Conservation (phyloP, 2,797 vertebrate species). For the Botia kubotai region DNA sequence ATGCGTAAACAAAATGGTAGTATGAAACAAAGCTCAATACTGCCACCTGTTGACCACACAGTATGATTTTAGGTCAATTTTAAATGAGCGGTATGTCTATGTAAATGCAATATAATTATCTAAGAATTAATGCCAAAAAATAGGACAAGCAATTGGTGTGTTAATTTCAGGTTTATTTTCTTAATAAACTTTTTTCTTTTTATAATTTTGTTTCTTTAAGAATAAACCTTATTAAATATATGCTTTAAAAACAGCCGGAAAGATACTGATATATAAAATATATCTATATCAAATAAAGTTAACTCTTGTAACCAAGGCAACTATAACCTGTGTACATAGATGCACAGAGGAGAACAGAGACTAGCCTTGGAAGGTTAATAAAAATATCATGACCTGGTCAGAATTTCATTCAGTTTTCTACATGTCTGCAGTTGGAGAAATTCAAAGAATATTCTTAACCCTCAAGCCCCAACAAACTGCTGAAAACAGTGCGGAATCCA, state of each 20-base stretch:
- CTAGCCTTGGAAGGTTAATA: not conserved
- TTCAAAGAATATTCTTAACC: not conserved
- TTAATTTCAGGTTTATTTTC: no score
- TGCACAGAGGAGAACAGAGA: not conserved
- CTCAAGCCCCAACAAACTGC: not conserved
- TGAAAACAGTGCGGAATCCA: not conserved
- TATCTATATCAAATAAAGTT: no score
- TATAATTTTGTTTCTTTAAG: no score
- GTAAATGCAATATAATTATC: no score
- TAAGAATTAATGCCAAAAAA: no score
- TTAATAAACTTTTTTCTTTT: no score
- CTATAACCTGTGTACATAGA: not conserved
- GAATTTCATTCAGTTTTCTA: not conserved
- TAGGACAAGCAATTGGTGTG: no score
- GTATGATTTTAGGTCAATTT: not conserved
- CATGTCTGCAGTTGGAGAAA: constrained; percentile 7
- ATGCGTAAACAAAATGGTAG: not conserved
- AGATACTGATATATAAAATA: no score
- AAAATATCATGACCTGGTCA: not conserved
- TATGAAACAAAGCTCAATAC: not conserved
- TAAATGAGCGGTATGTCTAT: no score
- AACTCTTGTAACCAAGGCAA: not conserved
- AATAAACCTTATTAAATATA: no score
- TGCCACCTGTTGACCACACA: constrained; percentile 29
- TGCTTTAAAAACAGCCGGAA: no score